Conservation (phyloP, 2,113 vertebrate species). For the Stegostoma tigrinum region DNA sequence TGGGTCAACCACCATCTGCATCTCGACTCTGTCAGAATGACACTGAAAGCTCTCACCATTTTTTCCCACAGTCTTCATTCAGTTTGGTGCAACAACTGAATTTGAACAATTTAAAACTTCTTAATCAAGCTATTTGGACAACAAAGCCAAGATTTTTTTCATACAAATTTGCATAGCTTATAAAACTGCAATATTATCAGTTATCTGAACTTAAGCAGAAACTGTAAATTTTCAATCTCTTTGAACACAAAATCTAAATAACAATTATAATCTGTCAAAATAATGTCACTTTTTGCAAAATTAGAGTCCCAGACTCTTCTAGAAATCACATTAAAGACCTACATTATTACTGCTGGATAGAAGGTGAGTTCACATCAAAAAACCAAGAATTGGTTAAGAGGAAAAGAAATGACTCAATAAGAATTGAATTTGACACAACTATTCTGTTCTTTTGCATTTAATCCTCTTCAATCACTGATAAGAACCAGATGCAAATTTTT, state of each 20-base stretch:
- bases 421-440: not conserved
- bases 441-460: not conserved
- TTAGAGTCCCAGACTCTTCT: not conserved
- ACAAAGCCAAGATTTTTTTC: not conserved
- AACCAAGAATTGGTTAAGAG: not conserved
- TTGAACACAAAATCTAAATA: not conserved
- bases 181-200: not conserved
- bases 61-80: not conserved
- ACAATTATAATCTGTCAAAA: not conserved
- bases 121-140: not conserved
- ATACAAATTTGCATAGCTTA: not conserved
- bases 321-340: not conserved
- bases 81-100: not conserved
- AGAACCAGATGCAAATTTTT: not conserved
- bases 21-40: not conserved
- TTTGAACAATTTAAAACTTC: not conserved
- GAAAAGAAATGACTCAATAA: not conserved
- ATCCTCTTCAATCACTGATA: not conserved
- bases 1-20: not conserved
- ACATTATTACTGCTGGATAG: not conserved
- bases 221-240: not conserved
- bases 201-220: not conserved
- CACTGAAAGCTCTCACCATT: not conserved
- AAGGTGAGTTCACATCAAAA: not conserved
- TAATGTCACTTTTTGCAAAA: not conserved